Percentiles rank a stretch among this genome's conserved stretches.
Conservation (phyloP, 2,888 invertebrate species). For the Idaea dimidiata region DNA sequence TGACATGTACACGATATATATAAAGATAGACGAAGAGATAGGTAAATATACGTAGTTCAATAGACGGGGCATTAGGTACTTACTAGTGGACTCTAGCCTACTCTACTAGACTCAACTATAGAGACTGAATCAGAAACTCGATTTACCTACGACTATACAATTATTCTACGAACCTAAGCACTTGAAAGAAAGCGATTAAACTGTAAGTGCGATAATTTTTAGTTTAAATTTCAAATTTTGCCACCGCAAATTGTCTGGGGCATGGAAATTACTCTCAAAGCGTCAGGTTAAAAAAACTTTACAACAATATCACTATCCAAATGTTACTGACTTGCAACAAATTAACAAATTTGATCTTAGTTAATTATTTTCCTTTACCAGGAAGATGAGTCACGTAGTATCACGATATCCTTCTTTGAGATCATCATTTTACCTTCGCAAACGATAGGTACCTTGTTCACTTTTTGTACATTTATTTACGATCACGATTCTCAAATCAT, state of each 20-base stretch:
- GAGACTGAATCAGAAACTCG: neutral
- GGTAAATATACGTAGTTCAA: too few relatives aligned
- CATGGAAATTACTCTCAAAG: too few relatives aligned
- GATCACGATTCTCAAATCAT: conserved; percentile 12
- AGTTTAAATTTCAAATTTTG: too few relatives aligned
- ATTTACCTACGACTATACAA: neutral
- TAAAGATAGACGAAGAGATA: too few relatives aligned
- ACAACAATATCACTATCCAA: neutral
- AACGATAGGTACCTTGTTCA: conserved; percentile 11
- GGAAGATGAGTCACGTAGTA: conserved; percentile 22
- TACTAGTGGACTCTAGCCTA: neutral
- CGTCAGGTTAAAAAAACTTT: too few relatives aligned
- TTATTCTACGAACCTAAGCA: too few relatives aligned
- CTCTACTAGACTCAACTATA: neutral
- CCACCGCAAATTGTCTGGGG: too few relatives aligned
- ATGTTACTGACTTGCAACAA: neutral
- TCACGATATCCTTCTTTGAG: conserved; percentile 18
- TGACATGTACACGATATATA: neutral
- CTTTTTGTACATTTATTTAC: conserved; percentile 15
- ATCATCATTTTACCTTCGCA: conserved; percentile 19
- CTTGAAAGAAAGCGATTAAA: too few relatives aligned
- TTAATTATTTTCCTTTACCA: conserved; percentile 4
- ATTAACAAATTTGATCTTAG: neutral
- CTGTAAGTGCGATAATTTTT: too few relatives aligned
- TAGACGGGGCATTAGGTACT: too few relatives aligned